Evolutionary conservation across 2,113 vertebrate genomes (phyloP), one percentile per base, ranked within the genome.

Genomic region (Sinocyclocheilus grahami): DNA sequence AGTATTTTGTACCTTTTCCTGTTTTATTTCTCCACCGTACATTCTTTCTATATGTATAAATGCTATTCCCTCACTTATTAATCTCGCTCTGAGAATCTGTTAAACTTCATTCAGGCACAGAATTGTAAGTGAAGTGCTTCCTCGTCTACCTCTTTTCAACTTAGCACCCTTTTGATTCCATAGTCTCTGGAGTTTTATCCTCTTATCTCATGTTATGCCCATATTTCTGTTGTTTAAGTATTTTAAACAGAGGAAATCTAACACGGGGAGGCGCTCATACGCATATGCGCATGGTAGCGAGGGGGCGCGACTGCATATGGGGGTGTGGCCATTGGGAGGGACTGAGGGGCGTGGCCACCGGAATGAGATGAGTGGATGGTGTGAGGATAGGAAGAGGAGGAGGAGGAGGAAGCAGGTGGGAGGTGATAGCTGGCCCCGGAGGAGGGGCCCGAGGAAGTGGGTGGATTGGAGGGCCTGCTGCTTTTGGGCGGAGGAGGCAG

Each of bases 211-310:
- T 46, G 53, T 81, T 75, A 48, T 75, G 24, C 58, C 20, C 24
- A 65, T 77, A 67, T 42, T 53, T 74, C 51, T 86, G 67, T 37
- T 30, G 33, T 20, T 72, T 37, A 12, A 20, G 55, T 27, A 42
- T 24, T 13, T 7, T 78, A 67, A 46, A 30, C 46, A 4, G 27
- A 69, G 24, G 22, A 46, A 24, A 72, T 91, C 93, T 96, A 97
- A 94, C 97, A 97, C n/a, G 97, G 97, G 3, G 97, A 97, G 88
- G 96, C 96, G 88, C 95, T 97, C 95, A 97, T 97, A 87, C 96
- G 94, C 91, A 96, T 95, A 90, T 96, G 96, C 37, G 96, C 87
- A 3, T 96, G 96, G 87, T 97, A 97, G 90, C 94, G 96, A 39
- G 96, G 96, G 16, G 96, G 96, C 1, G 95, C 95, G 62, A 96